Evolutionary conservation across 1,140 invertebrate species (phyloP).

Genomic region (Platyscapa corneri): DNA sequence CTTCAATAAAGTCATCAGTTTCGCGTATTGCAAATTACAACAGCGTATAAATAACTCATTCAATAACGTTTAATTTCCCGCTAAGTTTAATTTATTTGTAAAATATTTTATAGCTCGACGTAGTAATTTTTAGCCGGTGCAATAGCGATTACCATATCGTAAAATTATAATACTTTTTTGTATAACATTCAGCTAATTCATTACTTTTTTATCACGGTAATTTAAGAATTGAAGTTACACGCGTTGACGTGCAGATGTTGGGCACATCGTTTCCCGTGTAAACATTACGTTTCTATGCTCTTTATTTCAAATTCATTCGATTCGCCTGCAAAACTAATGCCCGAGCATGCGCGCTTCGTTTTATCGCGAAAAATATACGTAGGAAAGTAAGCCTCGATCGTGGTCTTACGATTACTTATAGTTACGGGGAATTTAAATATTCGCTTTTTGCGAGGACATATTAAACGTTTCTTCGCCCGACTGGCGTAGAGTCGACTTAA

Average conservation of each 20-base stretch:
- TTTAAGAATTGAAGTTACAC: neutral
- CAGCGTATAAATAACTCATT: neutral
- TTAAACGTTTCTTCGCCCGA: no score
- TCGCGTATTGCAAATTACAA: neutral
- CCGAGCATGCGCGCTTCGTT: no score
- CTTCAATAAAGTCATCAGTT: neutral
- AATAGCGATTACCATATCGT: neutral
- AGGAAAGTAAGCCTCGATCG: no score
- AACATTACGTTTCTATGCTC: neutral
- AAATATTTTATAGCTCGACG: neutral
- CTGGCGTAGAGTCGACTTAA: no score
- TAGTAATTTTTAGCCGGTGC: neutral
- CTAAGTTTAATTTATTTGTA: neutral
- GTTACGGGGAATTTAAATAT: no score
- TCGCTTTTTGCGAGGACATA: no score
- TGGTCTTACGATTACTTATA: no score
- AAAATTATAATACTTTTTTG: neutral
- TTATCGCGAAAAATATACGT: no score
- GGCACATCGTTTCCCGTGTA: neutral
- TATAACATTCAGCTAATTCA: neutral
- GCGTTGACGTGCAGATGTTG: neutral
- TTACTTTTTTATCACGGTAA: neutral
- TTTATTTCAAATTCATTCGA: neutral
- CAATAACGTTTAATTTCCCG: neutral
- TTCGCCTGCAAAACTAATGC: neutral